Percentiles rank a stretch among this genome's conserved stretches.
Conservation (phyloP, 2,888 invertebrate species). For the Acleris holmiana region DNA sequence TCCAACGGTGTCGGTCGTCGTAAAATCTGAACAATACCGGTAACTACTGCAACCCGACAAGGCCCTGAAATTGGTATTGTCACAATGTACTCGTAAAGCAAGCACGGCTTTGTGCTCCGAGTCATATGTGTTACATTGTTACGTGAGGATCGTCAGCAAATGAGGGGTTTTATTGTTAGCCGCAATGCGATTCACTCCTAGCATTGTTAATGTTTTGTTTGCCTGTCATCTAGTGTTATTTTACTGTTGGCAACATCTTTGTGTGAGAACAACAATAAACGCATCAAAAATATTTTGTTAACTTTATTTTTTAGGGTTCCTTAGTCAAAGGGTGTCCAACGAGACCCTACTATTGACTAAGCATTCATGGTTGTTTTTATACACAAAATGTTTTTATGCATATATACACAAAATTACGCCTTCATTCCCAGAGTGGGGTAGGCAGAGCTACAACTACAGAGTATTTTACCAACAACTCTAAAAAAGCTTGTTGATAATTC, state of each 20-base stretch:
- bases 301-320: too few species aligned
- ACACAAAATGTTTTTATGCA: too few species aligned
- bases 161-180: slow-evolving; percentile 51
- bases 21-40: slow-evolving; percentile 67
- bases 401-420: too few species aligned
- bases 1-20: slow-evolving; percentile 50
- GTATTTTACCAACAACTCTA: too few species aligned
- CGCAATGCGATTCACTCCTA: slow-evolving; percentile 41
- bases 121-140: slow-evolving; percentile 68
- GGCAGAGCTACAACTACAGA: too few species aligned
- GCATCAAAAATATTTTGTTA: background rate
- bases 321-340: too few species aligned
- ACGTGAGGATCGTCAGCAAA: slow-evolving; percentile 55
- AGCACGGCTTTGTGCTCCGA: slow-evolving; percentile 62
- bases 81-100: slow-evolving; percentile 68
- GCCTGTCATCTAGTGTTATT: slow-evolving; percentile 14
- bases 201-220: slow-evolving; percentile 41
- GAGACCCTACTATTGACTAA: too few species aligned
- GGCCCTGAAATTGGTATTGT: slow-evolving; percentile 71
- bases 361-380: too few species aligned
- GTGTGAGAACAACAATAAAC: slow-evolving; percentile 5
- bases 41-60: slow-evolving; percentile 66
- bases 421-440: too few species aligned
- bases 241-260: background rate
- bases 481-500: too few species aligned